phyloP scores from a whole-genome alignment of 2,888 invertebrate species.

The Sphecodes monilicornis region DNA sequence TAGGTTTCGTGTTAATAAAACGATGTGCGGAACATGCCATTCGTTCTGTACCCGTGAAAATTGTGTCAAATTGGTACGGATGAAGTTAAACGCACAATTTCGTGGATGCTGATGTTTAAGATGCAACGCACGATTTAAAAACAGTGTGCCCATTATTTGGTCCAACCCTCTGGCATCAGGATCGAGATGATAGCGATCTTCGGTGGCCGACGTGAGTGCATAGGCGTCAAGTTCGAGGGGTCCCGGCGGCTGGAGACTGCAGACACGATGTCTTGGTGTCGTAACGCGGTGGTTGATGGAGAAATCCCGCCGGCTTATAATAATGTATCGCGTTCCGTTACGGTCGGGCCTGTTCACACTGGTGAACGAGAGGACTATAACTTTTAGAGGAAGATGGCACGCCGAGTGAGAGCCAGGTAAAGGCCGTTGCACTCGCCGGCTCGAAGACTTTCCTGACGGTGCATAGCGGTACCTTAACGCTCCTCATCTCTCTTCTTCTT shows the following conservation, averaged over 20 bases:
- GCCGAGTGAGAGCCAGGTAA: slow-evolving; percentile 75
- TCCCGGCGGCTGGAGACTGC: background rate
- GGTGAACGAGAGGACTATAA: slow-evolving; percentile 61
- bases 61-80: background rate
- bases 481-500: slow-evolving; percentile 8
- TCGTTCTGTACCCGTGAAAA: background rate
- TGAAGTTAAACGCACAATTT: background rate
- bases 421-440: slow-evolving; percentile 81
- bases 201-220: background rate
- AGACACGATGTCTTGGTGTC: slow-evolving; percentile 20
- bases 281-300: slow-evolving; percentile 44
- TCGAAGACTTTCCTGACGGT: slow-evolving; percentile 70
- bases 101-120: background rate
- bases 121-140: background rate
- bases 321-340: slow-evolving; percentile 65
- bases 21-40: no score
- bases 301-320: slow-evolving; percentile 55
- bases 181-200: background rate
- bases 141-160: background rate
- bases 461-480: slow-evolving; percentile 77
- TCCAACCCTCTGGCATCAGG: background rate
- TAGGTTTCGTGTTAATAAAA: no score
- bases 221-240: slow-evolving; percentile 22
- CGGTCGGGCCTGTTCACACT: slow-evolving; percentile 55
- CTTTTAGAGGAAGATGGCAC: slow-evolving; percentile 60